Percentiles rank a stretch among this genome's conserved stretches.
Evolutionary conservation across 2,113 vertebrate genomes (phyloP).

Genomic region (Stigmatopora argus): DNA sequence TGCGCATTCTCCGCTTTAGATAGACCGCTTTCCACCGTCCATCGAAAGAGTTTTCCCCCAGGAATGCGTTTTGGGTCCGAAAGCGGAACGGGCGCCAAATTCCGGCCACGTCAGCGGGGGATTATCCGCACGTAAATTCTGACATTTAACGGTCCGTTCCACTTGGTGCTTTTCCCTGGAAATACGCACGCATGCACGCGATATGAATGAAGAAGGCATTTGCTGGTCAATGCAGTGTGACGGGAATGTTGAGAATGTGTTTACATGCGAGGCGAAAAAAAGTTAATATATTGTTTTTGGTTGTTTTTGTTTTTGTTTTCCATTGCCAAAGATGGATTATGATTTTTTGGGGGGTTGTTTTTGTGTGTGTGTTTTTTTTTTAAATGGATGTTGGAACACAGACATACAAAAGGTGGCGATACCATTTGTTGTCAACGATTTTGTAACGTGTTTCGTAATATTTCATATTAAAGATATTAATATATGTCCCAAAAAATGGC

Average conservation of each 20-base stretch:
- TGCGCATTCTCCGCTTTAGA: constrained; percentile 49
- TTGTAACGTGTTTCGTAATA: constrained; percentile 69
- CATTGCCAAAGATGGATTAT: constrained; percentile 72
- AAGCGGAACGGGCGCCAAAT: neutral
- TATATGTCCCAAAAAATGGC: constrained; percentile 65
- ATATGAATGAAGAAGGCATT: constrained; percentile 26
- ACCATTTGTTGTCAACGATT: constrained; percentile 70
- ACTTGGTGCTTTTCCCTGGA: neutral
- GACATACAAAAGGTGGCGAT: constrained; percentile 43
- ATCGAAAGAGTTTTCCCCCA: constrained; percentile 16
- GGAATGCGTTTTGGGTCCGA: constrained; percentile 33
- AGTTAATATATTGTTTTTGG: constrained; percentile 67
- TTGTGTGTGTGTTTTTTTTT: neutral
- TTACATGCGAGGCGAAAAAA: constrained; percentile 69
- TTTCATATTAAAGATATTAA: constrained; percentile 74
- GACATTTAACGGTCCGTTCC: constrained; percentile 9
- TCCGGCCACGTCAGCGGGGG: neutral
- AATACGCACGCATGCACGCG: neutral
- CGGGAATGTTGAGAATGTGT: constrained; percentile 55
- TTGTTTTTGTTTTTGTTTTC: constrained; percentile 50
- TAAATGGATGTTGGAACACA: constrained; percentile 62
- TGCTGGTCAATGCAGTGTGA: constrained; percentile 66
- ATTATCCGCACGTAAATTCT: constrained; percentile 11
- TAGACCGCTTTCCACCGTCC: constrained; percentile 43
- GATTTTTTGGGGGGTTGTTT: neutral